A percentile compares a stretch with the other conserved stretches of the same genome.
Evolutionary conservation across 2,888 invertebrate species (phyloP).

Genomic region (Eurytoma californica): DNA sequence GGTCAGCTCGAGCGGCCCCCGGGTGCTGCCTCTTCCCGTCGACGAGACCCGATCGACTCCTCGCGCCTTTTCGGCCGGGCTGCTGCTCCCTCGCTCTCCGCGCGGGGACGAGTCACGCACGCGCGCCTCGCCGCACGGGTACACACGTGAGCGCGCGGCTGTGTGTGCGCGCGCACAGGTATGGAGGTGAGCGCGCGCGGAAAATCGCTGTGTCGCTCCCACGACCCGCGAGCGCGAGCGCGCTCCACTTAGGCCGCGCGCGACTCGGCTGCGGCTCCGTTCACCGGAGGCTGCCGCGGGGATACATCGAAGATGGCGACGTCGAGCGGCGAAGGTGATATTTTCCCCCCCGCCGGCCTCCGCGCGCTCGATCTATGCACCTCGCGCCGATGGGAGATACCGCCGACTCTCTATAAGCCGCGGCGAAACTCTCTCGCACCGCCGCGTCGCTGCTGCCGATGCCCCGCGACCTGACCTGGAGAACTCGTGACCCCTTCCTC

Average conservation of each 20-base stretch:
- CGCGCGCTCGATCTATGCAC: background rate
- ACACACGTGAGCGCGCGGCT: background rate
- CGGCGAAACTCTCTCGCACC: slow-evolving; percentile 39
- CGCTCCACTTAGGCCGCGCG: slow-evolving; percentile 24
- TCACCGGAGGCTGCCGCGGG: slow-evolving; percentile 41
- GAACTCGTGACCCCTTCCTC: slow-evolving; percentile 55
- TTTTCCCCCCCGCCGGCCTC: slow-evolving; percentile 41
- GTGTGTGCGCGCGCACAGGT: background rate
- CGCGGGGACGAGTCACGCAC: slow-evolving; percentile 1
- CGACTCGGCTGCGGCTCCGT: slow-evolving; percentile 40
- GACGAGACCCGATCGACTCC: background rate
- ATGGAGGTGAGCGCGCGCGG: background rate
- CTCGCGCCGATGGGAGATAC: slow-evolving; percentile 1
- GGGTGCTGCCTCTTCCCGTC: no score
- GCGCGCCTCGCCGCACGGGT: no score
- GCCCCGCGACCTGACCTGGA: slow-evolving; percentile 53
- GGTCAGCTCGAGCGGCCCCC: no score
- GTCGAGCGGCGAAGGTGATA: slow-evolving; percentile 49
- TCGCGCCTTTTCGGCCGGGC: background rate
- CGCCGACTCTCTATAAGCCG: slow-evolving; percentile 10
- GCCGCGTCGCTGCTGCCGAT: slow-evolving; percentile 26
- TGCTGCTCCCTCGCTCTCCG: background rate
- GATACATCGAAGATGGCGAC: slow-evolving; percentile 50
- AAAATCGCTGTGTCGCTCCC: slow-evolving; percentile 21
- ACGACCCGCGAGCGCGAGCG: slow-evolving; percentile 8